Percentiles rank a stretch among this genome's conserved stretches.
phyloP scores from a whole-genome alignment of 2,113 vertebrate genomes.

The Cephalopholis sonnerati region DNA sequence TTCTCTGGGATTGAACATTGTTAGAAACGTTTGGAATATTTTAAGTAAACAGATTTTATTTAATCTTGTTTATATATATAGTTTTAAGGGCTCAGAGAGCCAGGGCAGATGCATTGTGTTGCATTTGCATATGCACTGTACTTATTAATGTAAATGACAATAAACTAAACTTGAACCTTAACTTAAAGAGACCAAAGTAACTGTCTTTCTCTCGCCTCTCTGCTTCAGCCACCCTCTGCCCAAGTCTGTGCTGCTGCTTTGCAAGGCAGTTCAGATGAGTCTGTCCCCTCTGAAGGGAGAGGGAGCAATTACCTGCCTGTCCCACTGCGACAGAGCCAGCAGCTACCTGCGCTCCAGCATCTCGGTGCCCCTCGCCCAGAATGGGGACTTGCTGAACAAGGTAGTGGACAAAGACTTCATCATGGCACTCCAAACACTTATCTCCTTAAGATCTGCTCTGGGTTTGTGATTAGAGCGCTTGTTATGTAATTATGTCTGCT shows the following conservation, averaged over 20 bases:
- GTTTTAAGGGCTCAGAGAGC: neutral
- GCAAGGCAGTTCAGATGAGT: conserved; percentile 92
- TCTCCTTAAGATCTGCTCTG: neutral
- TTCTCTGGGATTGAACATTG: too few relatives aligned
- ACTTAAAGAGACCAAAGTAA: neutral
- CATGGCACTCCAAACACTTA: neutral
- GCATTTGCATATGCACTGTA: neutral
- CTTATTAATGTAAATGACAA: too few relatives aligned
- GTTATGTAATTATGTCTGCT: neutral
- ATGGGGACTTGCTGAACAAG: conserved; percentile 88
- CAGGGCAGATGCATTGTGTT: neutral
- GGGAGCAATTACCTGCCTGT: conserved; percentile 85
- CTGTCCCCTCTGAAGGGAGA: conserved; percentile 92
- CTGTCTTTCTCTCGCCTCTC: neutral
- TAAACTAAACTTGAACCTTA: neutral
- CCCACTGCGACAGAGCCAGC: conserved; percentile 93
- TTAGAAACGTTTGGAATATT: too few relatives aligned
- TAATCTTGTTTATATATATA: too few relatives aligned
- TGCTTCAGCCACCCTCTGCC: conserved; percentile 91
- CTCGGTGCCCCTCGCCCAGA: conserved; percentile 79
- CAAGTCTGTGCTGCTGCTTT: conserved; percentile 90
- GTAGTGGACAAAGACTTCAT: conserved; percentile 75
- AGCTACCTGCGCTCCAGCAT: conserved; percentile 91
- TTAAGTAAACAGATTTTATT: too few relatives aligned
- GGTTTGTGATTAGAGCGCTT: neutral